Evolutionary conservation across 35 echinoderm and acorn worm species (phyloP).

Genomic region (Eucidaris tribuloides): DNA sequence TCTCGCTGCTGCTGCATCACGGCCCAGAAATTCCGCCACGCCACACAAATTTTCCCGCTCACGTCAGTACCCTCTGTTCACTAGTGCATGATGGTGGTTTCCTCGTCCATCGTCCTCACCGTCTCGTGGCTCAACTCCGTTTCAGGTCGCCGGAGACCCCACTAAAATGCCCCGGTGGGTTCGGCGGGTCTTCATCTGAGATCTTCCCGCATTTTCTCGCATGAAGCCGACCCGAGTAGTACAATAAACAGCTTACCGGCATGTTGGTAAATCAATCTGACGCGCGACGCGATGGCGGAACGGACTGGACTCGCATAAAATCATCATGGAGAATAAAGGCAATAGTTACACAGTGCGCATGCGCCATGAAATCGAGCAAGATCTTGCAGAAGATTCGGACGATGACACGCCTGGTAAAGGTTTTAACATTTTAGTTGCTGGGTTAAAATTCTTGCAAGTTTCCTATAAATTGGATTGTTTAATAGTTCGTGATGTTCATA

Average conservation of each 20-base stretch:
- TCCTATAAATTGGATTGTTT: no score
- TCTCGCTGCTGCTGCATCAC: constrained; percentile 90
- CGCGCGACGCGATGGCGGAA: constrained; percentile 57
- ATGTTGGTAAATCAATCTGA: constrained; percentile 71
- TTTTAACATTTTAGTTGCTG: not conserved
- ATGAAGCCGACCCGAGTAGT: constrained; percentile 76
- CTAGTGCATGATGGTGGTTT: constrained; percentile 87
- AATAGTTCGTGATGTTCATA: no score
- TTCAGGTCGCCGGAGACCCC: constrained; percentile 84
- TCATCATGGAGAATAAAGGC: constrained; percentile 88
- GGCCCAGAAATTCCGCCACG: constrained; percentile 90
- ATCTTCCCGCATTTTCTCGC: constrained; percentile 75
- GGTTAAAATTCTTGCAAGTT: no score
- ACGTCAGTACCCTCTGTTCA: constrained; percentile 93
- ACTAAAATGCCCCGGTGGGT: constrained; percentile 83
- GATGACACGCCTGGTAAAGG: constrained; percentile 34
- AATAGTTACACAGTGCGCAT: constrained; percentile 90
- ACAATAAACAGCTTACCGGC: constrained; percentile 59
- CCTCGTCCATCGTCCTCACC: constrained; percentile 91
- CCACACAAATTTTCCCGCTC: constrained; percentile 86
- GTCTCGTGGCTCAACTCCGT: constrained; percentile 86
- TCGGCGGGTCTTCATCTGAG: constrained; percentile 66
- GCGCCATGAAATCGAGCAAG: constrained; percentile 40
- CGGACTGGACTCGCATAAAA: constrained; percentile 41
- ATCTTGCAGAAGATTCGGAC: constrained; percentile 42